A percentile compares a stretch with the other conserved stretches of the same genome.
Conservation (phyloP, 2,113 vertebrate species). For the Spermophilus dauricus region DNA sequence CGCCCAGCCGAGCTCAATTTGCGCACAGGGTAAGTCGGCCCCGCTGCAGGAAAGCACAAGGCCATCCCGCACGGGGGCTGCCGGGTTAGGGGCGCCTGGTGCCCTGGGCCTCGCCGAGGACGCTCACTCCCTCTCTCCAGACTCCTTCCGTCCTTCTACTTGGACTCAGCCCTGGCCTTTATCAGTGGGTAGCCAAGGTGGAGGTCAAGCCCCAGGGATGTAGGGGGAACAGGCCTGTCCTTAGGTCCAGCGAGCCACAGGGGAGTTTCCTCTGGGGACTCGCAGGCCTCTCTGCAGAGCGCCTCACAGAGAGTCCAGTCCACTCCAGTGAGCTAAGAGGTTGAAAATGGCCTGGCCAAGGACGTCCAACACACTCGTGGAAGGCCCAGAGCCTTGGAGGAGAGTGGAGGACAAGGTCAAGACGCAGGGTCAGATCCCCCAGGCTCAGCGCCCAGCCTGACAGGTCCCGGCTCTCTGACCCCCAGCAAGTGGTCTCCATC, state of each 20-base stretch:
- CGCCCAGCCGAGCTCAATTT: conserved; percentile 74
- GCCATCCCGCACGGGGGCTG: not conserved
- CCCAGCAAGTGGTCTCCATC: not conserved
- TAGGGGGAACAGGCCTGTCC: too few species aligned
- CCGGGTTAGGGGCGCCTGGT: conserved; percentile 36
- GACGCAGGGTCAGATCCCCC: not conserved
- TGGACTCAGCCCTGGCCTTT: not conserved
- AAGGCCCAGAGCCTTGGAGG: not conserved
- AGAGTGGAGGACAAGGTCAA: not conserved
- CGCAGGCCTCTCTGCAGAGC: not conserved
- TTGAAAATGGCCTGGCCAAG: not conserved
- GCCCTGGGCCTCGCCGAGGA: not conserved
- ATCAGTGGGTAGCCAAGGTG: not conserved
- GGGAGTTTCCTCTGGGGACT: not conserved
- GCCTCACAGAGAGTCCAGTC: not conserved
- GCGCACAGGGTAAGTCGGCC: conserved; percentile 19
- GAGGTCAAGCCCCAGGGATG: too few species aligned
- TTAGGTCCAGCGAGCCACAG: rapidly evolving
- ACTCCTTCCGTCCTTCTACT: conserved; percentile 30
- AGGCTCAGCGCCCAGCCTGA: conserved; percentile 12
- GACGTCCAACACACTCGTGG: not conserved
- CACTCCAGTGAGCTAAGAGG: not conserved
- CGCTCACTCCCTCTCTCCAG: not conserved
- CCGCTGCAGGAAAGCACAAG: conserved; percentile 64
- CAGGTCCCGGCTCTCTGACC: rapidly evolving